Conservation (phyloP, 2,113 vertebrate genomes). For the Syrmaticus mikado region DNA sequence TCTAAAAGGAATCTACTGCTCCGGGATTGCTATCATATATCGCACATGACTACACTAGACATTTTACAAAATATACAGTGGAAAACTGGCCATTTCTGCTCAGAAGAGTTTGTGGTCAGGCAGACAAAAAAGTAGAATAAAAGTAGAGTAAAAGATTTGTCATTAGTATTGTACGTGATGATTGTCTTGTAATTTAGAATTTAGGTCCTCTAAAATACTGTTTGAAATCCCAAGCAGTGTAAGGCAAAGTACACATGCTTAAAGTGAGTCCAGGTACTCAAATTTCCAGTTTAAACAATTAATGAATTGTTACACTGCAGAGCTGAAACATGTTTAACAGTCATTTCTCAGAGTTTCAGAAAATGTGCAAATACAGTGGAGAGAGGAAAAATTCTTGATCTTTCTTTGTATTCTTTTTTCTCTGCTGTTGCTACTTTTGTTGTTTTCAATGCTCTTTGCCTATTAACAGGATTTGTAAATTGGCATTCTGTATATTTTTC, state of each 20-base stretch:
- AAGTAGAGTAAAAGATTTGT: background rate
- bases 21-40: background rate
- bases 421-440: background rate
- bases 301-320: background rate
- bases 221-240: background rate
- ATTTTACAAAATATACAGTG: background rate
- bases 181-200: background rate
- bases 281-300: background rate
- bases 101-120: background rate
- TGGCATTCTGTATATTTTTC: background rate
- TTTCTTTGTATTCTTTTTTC: background rate
- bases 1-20: background rate
- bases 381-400: background rate
- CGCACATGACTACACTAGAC: background rate
- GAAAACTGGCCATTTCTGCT: background rate
- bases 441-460: background rate
- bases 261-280: background rate
- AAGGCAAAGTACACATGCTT: accelerated
- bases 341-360: background rate
- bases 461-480: background rate
- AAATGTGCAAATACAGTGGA: background rate
- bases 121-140: background rate
- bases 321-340: background rate
- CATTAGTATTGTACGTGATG: background rate
- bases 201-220: background rate